Evolutionary conservation across 2,888 invertebrate species (phyloP), one percentile per base, ranked within the genome.

Genomic region (Malthinus seriepunctatus): DNA sequence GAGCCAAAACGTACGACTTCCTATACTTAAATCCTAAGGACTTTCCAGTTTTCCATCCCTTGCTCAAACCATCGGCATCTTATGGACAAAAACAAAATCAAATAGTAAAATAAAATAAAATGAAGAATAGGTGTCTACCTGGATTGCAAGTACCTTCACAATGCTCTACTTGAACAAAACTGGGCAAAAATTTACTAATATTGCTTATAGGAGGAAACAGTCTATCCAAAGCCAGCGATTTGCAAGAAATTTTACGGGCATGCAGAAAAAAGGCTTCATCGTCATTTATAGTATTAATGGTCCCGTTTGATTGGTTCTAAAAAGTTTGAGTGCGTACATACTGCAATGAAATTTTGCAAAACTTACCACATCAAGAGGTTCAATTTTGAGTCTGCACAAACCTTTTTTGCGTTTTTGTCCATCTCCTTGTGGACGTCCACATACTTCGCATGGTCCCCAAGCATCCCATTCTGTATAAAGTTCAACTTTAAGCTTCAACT

Each of bases 391-490:
- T 62, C 82, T 76, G 69, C 86, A 86, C 39, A 73, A 77, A 9
- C 83, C 85, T 51, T 71, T 73, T 62, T 80, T 79, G 42, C 76
- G 77, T 67, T 71, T 74, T 37, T 76, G 63, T 34, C 83, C 82
- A 42, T 76, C 69, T 15, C 75, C 74, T 61, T 73, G 73, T 7
- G 77, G 73, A 45, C 75, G 67, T 8, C 77, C 75, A 63, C 83
- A 82, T 12, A 78, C 73, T 65, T 82, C 79, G 67, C 86, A 86
- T n/a, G 75, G 69, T 3, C 83, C 73, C 83, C 84, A 85, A 2
- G 76, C 68, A 51, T 78, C 79, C 84, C 84, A 85, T 66, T 81
- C 78, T 2, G 82, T 82, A 14, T 78, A 67, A 32, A 84, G 62
- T 70, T 82, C 81, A 51, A 84, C 73, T 49, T 69, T 72, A 35